These are phyloP conservation scores for Vesta saturnalis DNA, from an alignment of 2,888 invertebrate genomes.

Conservation along the genomic window DNA sequence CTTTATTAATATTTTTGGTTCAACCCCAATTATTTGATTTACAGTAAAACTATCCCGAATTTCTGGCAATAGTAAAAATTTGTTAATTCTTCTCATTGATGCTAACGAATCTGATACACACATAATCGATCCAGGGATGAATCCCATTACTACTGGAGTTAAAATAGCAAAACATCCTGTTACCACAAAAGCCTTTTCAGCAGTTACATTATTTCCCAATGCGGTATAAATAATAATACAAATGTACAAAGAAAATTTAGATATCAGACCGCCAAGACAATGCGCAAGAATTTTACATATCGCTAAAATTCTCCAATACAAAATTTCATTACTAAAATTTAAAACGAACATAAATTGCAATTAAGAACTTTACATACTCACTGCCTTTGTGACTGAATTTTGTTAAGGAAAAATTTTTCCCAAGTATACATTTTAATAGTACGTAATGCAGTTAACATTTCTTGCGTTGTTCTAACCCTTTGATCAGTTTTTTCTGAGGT, in stretches of 20 bases:
- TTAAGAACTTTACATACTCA: slow-evolving; percentile 55
- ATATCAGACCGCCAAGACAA: slow-evolving; percentile 51
- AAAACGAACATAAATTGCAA: background rate
- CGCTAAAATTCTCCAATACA: slow-evolving; percentile 60
- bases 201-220: slow-evolving; percentile 75
- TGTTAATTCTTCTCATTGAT: slow-evolving; percentile 7
- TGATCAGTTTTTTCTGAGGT: slow-evolving; percentile 74
- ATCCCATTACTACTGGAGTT: background rate
- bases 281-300: slow-evolving; percentile 52
- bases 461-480: slow-evolving; percentile 88
- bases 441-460: slow-evolving; percentile 88
- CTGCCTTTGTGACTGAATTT: slow-evolving; percentile 77
- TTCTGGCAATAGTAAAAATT: slow-evolving; percentile 12
- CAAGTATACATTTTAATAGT: slow-evolving; percentile 74
- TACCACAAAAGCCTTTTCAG: slow-evolving; percentile 83
- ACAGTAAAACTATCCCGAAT: background rate
- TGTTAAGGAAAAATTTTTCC: slow-evolving; percentile 74
- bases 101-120: background rate
- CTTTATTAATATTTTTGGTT: slow-evolving; percentile 3
- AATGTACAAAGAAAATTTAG: slow-evolving; percentile 55
- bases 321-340: slow-evolving; percentile 71
- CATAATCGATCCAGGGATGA: background rate
- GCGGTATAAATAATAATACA: slow-evolving; percentile 69
- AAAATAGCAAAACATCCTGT: slow-evolving; percentile 12
- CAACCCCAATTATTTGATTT: background rate